These are phyloP conservation scores for Chromobotia macracanthus DNA, from an alignment of 2,797 vertebrate species.

Conservation along the genomic window DNA sequence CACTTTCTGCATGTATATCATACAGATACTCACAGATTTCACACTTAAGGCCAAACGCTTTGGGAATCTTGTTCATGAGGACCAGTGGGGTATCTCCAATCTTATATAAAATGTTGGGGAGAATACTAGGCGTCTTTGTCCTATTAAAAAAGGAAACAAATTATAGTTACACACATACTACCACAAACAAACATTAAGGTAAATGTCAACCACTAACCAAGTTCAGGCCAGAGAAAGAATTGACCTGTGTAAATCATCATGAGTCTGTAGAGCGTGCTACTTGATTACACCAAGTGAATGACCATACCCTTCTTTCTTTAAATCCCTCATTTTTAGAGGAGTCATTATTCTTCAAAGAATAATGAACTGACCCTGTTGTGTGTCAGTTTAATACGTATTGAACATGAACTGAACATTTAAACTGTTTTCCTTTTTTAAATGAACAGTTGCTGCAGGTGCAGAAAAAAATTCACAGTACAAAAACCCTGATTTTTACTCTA, in stretches of 20 bases:
- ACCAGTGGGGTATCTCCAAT: constrained; percentile 89
- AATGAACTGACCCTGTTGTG: no score
- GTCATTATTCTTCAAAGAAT: background rate
- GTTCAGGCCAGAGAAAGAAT: background rate
- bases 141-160: constrained; percentile 64
- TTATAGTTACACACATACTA: constrained; percentile 11
- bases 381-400: no score
- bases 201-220: background rate
- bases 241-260: background rate
- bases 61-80: constrained; percentile 86
- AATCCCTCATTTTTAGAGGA: background rate
- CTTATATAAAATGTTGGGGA: constrained; percentile 82
- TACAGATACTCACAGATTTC: constrained; percentile 85
- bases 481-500: no score
- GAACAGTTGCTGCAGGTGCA: no score
- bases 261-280: background rate
- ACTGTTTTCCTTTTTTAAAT: no score
- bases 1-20: background rate
- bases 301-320: background rate
- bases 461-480: no score
- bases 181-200: background rate
- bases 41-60: constrained; percentile 85
- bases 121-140: constrained; percentile 71
- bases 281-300: background rate
- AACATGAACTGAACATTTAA: no score